A percentile compares a stretch with the other conserved stretches of the same genome.
phyloP scores from a whole-genome alignment of 30 jellyfish, hydroid and myxozoan species.

The Cassiopea xamachana region DNA sequence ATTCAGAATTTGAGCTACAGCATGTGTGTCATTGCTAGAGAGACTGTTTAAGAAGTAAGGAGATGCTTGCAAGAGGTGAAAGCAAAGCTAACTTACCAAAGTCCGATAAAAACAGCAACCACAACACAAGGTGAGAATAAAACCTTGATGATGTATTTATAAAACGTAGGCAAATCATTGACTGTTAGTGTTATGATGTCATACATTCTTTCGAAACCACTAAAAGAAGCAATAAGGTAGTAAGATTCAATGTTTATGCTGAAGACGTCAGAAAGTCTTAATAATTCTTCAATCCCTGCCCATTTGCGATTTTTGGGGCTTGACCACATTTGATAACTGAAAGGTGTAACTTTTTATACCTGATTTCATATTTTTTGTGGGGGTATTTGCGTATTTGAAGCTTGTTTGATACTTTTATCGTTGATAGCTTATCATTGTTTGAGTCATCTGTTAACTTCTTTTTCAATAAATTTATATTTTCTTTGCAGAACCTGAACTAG shows the following conservation, averaged over 20 bases:
- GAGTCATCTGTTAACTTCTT: too few relatives aligned
- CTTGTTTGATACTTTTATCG: too few relatives aligned
- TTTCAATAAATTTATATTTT: too few relatives aligned
- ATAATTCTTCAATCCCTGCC: too few relatives aligned
- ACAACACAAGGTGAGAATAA: slow-evolving; percentile 73
- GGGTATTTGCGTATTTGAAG: too few relatives aligned
- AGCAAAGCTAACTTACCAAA: slow-evolving; percentile 34
- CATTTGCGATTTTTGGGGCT: too few relatives aligned
- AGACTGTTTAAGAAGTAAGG: not conserved
- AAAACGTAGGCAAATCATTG: slow-evolving; percentile 43
- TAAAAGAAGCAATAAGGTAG: not conserved
- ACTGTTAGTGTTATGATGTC: slow-evolving; percentile 64
- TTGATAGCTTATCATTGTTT: too few relatives aligned
- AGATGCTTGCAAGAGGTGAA: not conserved
- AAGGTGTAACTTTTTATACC: too few relatives aligned
- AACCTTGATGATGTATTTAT: slow-evolving; percentile 22
- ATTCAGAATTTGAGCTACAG: not conserved
- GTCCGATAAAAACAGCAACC: slow-evolving; percentile 34
- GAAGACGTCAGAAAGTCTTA: not conserved
- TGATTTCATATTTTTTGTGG: too few relatives aligned
- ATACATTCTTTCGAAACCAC: slow-evolving; percentile 77
- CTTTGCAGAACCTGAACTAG: too few relatives aligned
- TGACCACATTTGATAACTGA: too few relatives aligned
- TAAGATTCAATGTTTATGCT: not conserved
- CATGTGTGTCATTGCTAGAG: not conserved